These are phyloP conservation scores for Myrmecobius fasciatus DNA, from an alignment of 2,113 vertebrate species.

Conservation along the genomic window DNA sequence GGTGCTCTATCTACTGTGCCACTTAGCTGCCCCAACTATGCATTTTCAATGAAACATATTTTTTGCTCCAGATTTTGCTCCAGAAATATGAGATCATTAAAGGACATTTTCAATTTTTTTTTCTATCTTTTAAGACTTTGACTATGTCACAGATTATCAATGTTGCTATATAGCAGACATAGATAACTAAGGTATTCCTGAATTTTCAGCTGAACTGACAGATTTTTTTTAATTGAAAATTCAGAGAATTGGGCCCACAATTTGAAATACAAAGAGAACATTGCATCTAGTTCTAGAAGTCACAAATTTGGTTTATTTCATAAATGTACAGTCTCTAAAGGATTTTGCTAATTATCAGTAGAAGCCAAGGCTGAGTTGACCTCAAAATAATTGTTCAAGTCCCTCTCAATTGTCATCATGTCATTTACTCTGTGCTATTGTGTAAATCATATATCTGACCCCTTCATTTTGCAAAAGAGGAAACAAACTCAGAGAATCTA, in stretches of 20 bases:
- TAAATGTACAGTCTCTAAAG: conserved; percentile 7
- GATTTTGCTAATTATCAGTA: conserved; percentile 28
- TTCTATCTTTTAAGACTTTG: not conserved
- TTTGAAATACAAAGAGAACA: conserved; percentile 55
- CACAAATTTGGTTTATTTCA: conserved; percentile 36
- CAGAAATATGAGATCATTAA: not conserved
- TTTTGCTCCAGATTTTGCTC: too few species aligned
- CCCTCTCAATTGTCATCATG: not conserved
- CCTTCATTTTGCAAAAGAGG: not conserved
- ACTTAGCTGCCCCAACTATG: too few species aligned
- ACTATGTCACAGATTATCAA: not conserved
- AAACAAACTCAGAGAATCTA: not conserved
- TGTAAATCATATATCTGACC: not conserved
- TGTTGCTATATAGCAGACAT: not conserved
- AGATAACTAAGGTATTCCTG: conserved; percentile 8
- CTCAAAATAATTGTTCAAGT: conserved; percentile 30
- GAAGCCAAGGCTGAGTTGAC: not conserved
- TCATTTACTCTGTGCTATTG: not conserved
- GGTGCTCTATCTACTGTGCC: too few species aligned
- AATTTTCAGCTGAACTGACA: conserved; percentile 25
- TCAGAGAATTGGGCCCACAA: not conserved
- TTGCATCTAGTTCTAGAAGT: conserved; percentile 11
- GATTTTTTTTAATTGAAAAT: conserved; percentile 19
- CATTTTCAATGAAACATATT: too few species aligned
- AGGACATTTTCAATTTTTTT: not conserved